Conservation (phyloP, 2,888 invertebrate species). For the Drosophila colorata region DNA sequence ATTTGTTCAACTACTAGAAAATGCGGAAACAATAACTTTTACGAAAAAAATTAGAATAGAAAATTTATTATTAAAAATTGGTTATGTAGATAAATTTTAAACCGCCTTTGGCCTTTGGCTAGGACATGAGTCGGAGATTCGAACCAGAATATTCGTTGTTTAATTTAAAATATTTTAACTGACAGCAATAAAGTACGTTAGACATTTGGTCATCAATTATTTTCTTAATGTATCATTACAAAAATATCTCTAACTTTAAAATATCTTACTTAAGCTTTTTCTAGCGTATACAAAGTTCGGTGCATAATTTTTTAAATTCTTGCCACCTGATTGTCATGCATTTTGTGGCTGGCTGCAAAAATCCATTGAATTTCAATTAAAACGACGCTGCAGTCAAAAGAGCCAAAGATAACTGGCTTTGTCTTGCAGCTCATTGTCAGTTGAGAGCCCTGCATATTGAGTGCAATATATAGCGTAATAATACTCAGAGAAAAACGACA, state of each 20-base stretch:
- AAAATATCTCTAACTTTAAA: too few species aligned
- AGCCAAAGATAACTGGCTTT: constrained; percentile 33
- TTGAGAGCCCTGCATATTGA: constrained; percentile 4
- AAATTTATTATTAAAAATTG: too few species aligned
- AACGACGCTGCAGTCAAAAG: constrained; percentile 43
- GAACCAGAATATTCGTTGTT: too few species aligned
- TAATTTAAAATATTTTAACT: too few species aligned
- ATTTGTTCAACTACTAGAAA: constrained; percentile 1
- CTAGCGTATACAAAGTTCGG: constrained; percentile 32
- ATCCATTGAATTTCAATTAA: constrained; percentile 68
- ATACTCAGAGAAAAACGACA: constrained; percentile 2
- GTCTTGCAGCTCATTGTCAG: constrained; percentile 45
- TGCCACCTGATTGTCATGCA: constrained; percentile 28
- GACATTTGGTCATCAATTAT: too few species aligned
- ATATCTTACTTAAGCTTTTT: too few species aligned
- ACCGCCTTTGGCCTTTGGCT: too few species aligned
- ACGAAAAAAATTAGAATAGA: too few species aligned
- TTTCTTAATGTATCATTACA: too few species aligned
- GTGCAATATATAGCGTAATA: neutral
- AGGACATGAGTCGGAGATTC: too few species aligned
- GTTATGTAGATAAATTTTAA: too few species aligned
- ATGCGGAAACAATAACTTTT: constrained; percentile 1
- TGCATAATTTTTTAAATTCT: neutral
- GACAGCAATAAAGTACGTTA: too few species aligned
- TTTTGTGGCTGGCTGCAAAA: constrained; percentile 45